Percentiles rank a stretch among this genome's conserved stretches.
phyloP scores from a whole-genome alignment of 2,797 vertebrate species.

The Pachyuromys duprasi region DNA sequence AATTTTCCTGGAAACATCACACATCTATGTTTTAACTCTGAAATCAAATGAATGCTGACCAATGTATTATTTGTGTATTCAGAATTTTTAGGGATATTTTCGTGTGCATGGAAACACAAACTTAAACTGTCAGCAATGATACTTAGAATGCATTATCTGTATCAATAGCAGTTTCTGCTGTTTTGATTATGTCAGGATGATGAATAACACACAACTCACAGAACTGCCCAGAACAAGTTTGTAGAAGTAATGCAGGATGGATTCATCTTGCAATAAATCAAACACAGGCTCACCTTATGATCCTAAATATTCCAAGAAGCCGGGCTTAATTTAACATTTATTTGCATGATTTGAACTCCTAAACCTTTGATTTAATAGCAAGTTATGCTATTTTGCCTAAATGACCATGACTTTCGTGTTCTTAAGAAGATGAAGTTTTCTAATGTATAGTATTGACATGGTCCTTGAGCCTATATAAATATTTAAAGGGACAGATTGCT shows the following conservation, averaged over 20 bases:
- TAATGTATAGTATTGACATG: background rate
- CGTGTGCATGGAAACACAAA: conserved; percentile 19
- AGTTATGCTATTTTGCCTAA: background rate
- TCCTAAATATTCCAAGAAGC: conserved; percentile 78
- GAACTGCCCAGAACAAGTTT: conserved; percentile 66
- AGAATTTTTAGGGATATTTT: conserved; percentile 27
- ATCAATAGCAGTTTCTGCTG: conserved; percentile 72
- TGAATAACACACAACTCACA: conserved; percentile 78
- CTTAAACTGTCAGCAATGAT: conserved; percentile 50
- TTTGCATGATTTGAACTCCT: conserved; percentile 72
- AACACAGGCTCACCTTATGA: conserved; percentile 75
- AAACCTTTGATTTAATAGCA: conserved; percentile 69
- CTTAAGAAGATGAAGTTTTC: conserved; percentile 22
- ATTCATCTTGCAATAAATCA: conserved; percentile 80
- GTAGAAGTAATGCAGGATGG: conserved; percentile 73
- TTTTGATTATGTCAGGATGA: conserved; percentile 79
- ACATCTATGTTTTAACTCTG: background rate
- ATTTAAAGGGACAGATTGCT: background rate
- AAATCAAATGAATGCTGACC: background rate
- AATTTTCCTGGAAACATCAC: conserved; percentile 2
- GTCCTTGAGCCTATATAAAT: background rate
- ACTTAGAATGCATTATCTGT: conserved; percentile 78
- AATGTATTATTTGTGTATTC: conserved; percentile 2
- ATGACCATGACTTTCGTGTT: conserved; percentile 47
- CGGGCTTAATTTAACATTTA: conserved; percentile 73